phyloP scores from a whole-genome alignment of 2,888 invertebrate species.

The Napeogenes inachia region DNA sequence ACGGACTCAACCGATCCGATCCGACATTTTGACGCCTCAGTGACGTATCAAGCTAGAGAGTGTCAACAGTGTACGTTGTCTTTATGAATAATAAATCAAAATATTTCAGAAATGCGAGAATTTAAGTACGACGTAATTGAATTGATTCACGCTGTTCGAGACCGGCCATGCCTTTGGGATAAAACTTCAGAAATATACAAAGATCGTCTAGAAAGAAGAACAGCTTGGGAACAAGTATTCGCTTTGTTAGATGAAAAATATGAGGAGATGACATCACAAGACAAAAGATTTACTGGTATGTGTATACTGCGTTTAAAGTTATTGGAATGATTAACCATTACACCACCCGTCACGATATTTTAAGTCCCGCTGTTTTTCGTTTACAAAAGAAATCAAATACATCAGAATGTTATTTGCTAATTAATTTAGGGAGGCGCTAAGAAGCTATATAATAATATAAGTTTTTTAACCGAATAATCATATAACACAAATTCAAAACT shows the following conservation, averaged over 20 bases:
- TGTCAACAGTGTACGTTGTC: constrained; percentile 40
- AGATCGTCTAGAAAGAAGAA: constrained; percentile 56
- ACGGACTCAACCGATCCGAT: constrained; percentile 41
- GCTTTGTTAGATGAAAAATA: constrained; percentile 50
- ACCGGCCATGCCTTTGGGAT: constrained; percentile 65
- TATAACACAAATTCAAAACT: neutral
- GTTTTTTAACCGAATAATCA: too few species aligned
- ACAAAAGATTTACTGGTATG: constrained; percentile 55
- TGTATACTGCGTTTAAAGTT: constrained; percentile 12
- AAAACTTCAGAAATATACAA: constrained; percentile 61
- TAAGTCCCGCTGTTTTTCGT: neutral
- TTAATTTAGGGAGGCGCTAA: neutral
- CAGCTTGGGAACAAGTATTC: constrained; percentile 67
- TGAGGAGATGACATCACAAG: constrained; percentile 52
- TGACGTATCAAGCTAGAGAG: constrained; percentile 51
- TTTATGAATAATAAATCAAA: constrained; percentile 10
- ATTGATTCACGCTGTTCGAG: constrained; percentile 49
- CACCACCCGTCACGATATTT: constrained; percentile 4
- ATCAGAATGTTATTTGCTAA: neutral
- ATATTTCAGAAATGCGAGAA: constrained; percentile 44
- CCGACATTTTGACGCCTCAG: constrained; percentile 51
- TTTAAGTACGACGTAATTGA: constrained; percentile 60
- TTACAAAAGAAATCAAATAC: neutral
- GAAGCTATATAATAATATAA: neutral
- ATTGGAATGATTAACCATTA: neutral